Evolutionary conservation across 2,113 vertebrate species (phyloP), one percentile per base, ranked within the genome.

Genomic region (Falcunculus frontatus): DNA sequence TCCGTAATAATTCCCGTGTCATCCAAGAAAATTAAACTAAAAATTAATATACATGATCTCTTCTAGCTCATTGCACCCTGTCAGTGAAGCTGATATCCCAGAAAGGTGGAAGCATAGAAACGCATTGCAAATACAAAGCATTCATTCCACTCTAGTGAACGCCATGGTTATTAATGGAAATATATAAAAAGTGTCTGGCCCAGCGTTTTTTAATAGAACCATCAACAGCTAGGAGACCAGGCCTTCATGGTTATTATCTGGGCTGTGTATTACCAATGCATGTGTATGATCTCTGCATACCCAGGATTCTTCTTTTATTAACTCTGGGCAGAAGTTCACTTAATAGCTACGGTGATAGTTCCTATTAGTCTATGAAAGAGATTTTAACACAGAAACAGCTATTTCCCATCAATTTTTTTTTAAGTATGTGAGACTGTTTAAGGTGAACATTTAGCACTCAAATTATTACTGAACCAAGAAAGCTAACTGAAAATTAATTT

Each of bases 51-150:
- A 59, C 11, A 7, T 42, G 1, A 81, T 19, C 20, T 55, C 12
- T 27, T 25, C 18, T 63, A 67, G 42, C 21, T 87, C 29, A 67
- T 16, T 77, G 25, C 39, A 49, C 42, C 76, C 78, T 87, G n/a
- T 30, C 70, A 84, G 6, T 37, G 35, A 67, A 59, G 42, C 37
- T 37, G 27, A 73, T 18, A 59, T 27, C 42, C 64, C 42, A 29
- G 29, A 39, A 62, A 84, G 23, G 17, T 6, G 4, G 35, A 59
- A 53, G 7, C 32, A 37, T 0, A 74, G n/a, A 81, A 81, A 78
- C 4, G 0, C 41, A 63, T 0, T 59, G 30, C 23, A 65, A 68
- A 75, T 22, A 78, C 0, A 2, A 81, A 67, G 9, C 6, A 2
- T 22, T 87, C 26, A 14, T 33, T 78, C 26, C 17, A 7, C 42